These are phyloP conservation scores for Drosophila bifasciata DNA, from an alignment of 1,140 invertebrate species.

Conservation along the genomic window DNA sequence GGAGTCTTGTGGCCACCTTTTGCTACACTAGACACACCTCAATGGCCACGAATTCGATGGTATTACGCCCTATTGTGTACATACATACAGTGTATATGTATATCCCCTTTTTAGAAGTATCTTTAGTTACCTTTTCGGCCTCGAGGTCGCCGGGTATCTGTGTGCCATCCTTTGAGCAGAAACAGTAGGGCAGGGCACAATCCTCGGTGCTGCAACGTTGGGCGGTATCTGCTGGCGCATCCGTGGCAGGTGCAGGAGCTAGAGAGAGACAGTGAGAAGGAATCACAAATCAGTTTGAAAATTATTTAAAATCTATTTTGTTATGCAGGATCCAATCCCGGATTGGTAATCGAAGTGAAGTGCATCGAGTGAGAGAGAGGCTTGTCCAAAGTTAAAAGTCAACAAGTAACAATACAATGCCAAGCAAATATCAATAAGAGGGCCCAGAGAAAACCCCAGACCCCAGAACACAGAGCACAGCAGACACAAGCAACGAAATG, in stretches of 20 bases:
- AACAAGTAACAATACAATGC: conserved; percentile 72
- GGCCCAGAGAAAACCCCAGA: neutral
- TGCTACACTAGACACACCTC: too few relatives aligned
- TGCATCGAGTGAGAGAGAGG: conserved; percentile 13
- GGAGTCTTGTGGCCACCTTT: too few relatives aligned
- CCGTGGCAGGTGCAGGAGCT: conserved; percentile 92
- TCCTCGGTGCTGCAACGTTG: conserved; percentile 90
- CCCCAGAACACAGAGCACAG: neutral
- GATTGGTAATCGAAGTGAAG: conserved; percentile 1
- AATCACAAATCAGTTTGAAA: conserved; percentile 49
- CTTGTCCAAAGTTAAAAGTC: conserved; percentile 64
- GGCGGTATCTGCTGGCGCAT: conserved; percentile 91
- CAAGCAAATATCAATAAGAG: conserved; percentile 75
- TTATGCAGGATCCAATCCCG: conserved; percentile 57
- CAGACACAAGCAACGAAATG: conserved; percentile 52
- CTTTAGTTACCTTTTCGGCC: conserved; percentile 89
- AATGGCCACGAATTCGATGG: too few relatives aligned
- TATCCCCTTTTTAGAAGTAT: too few relatives aligned
- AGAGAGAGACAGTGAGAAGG: neutral
- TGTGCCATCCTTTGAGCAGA: conserved; percentile 96
- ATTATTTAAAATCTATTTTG: conserved; percentile 71
- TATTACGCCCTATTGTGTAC: too few relatives aligned
- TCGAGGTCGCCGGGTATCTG: conserved; percentile 92
- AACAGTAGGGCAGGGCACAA: conserved; percentile 95
- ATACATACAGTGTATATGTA: too few relatives aligned